A percentile compares a stretch with the other conserved stretches of the same genome.
These are phyloP conservation scores for Characodon lateralis DNA, from an alignment of 2,797 vertebrate species.

Conservation along the genomic window DNA sequence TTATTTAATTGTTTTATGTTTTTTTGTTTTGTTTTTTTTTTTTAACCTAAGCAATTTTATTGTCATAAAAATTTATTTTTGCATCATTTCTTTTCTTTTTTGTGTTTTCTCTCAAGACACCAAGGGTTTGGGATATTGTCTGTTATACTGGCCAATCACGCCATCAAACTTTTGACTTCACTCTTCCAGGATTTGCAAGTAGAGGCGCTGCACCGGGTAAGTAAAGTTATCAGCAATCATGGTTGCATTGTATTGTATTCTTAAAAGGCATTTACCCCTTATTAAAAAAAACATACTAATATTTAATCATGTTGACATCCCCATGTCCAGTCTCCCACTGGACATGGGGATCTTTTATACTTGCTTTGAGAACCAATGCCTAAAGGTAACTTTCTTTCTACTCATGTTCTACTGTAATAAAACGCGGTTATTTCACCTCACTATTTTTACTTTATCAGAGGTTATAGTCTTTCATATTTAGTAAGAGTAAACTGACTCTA, in stretches of 20 bases:
- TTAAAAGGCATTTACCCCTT: not conserved
- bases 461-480: not conserved
- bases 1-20: no score
- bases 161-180: conserved; percentile 93
- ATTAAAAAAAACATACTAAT: not conserved
- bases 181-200: conserved; percentile 98
- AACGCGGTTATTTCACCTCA: not conserved
- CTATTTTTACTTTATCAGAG: not conserved
- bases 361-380: not conserved
- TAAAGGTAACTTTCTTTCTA: not conserved
- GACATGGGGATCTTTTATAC: not conserved
- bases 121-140: conserved; percentile 97
- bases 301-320: not conserved
- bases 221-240: conserved; percentile 15
- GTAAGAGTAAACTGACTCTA: not conserved
- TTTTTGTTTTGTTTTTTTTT: not conserved
- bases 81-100: conserved; percentile 8
- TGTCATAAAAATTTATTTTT: not conserved
- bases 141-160: conserved; percentile 95
- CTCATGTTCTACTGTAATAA: not conserved
- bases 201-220: conserved; percentile 93
- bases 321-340: not conserved
- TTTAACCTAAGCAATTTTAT: not conserved
- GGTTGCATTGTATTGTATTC: not conserved
- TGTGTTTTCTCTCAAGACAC: conserved; percentile 79